Base-by-base conservation (phyloP, 2,113 vertebrate genomes). In the Salvelinus alpinus region DNA sequence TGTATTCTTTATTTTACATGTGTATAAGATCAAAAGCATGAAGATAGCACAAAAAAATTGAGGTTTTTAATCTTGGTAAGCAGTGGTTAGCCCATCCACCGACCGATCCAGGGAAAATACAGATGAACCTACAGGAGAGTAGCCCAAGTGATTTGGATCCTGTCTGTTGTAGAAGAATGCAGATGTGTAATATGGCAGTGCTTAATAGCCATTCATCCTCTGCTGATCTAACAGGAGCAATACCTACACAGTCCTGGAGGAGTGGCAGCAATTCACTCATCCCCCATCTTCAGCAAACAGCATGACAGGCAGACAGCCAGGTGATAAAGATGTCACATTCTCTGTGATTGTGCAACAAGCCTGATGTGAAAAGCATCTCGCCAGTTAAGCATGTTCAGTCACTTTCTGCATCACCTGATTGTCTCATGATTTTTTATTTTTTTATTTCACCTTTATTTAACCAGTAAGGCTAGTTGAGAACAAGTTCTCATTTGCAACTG, bases 341-440 rank as follows among this genome's bases (percentile, higher is more conserved):
- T 66, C 13, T 31, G 64, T 64, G 62, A 64, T 70, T 72, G 4
- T 29, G 70, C 73, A 74, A 67, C 24, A 47, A 13, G 70, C 31
- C 34, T 74, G 22, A 20, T 0, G 11, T 74, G 24, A 76, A 59
- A 16, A 85, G 79, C 48, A 24, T 84, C 75, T 13, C 1, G 80
- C 51, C 81, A 9, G 81, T 87, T 84, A 51, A 71, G 72, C 76
- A 64, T 59, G 70, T 68, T 78, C 75, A 25, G 65, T 76, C 1
- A 51, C 69, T 24, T 70, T 70, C 22, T 51, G 16, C 18, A 1
- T 84, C 77, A 79, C 29, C 14, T 82, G 81, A 81, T 20, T 64
- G 24, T 66, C 65, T 34, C 38, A 24, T 81, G 31, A 34, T 34
- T 34, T 34, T 27, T 27, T 27, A 27, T 27, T 27, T 27, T 25